phyloP scores from a whole-genome alignment of 2,113 vertebrate genomes.

The Tympanuchus pallidicinctus region DNA sequence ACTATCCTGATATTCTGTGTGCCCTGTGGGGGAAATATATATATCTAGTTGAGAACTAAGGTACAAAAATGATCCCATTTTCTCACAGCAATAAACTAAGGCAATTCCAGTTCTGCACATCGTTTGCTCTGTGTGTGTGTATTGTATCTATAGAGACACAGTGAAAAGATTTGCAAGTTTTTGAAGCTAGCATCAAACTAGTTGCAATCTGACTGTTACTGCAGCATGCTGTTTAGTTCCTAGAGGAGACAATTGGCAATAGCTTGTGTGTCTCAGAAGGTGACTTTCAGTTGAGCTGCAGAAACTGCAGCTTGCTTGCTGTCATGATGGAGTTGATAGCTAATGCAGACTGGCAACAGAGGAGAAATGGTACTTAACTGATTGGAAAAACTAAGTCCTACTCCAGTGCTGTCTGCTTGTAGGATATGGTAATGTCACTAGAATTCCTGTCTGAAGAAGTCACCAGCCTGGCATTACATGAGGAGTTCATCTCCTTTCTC shows the following conservation, averaged over 20 bases:
- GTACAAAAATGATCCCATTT: neutral
- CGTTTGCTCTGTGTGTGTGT: neutral
- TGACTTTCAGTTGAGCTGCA: neutral
- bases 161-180: neutral
- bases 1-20: neutral
- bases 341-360: neutral
- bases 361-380: neutral
- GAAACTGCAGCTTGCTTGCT: neutral
- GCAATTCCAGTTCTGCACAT: neutral
- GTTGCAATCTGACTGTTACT: neutral
- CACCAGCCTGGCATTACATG: neutral
- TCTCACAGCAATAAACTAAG: neutral
- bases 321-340: neutral
- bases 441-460: neutral
- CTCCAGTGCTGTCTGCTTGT: rapidly evolving
- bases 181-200: neutral
- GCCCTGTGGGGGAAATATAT: neutral
- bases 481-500: neutral
- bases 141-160: neutral
- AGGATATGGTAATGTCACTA: neutral
- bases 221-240: neutral
- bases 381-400: neutral
- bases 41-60: neutral
- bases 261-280: neutral
- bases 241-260: neutral